phyloP scores from a whole-genome alignment of 2,797 vertebrate genomes.

The Cynodonichthys magdalenae region DNA sequence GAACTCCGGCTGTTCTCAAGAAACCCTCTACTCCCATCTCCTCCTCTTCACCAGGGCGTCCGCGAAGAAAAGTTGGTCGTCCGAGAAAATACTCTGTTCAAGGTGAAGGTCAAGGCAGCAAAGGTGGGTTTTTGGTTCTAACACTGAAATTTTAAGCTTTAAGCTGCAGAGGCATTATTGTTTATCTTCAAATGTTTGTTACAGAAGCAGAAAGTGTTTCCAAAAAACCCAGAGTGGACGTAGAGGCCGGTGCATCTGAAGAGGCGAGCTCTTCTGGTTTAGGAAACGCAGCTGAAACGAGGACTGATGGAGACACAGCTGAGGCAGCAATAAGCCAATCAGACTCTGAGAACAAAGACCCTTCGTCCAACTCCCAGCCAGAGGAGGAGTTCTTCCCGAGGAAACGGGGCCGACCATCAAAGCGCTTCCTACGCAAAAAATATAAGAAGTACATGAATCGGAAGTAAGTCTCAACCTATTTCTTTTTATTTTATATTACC shows the following conservation, averaged over 20 bases:
- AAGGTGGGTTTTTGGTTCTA: conserved; percentile 55
- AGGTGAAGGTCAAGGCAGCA: conserved; percentile 60
- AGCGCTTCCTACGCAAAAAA: conserved; percentile 93
- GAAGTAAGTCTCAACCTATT: conserved; percentile 75
- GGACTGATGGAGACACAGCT: conserved; percentile 48
- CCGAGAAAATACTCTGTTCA: conserved; percentile 88
- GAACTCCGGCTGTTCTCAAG: conserved; percentile 69
- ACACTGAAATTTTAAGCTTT: neutral
- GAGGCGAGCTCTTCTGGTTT: conserved; percentile 87
- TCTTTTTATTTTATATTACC: neutral
- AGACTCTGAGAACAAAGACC: conserved; percentile 90
- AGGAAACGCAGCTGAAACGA: conserved; percentile 53
- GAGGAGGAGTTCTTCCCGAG: conserved; percentile 84
- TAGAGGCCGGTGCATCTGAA: conserved; percentile 75
- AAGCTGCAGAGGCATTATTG: neutral
- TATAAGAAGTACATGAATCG: conserved; percentile 91
- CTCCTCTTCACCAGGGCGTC: conserved; percentile 85
- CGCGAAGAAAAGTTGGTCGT: conserved; percentile 88
- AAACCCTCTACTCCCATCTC: conserved; percentile 77
- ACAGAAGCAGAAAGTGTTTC: conserved; percentile 80
- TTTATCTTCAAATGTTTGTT: conserved; percentile 12
- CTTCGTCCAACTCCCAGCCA: conserved; percentile 78
- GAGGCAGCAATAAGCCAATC: conserved; percentile 89
- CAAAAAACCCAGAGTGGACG: conserved; percentile 67
- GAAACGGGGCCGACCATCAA: conserved; percentile 90